Percentiles rank a stretch among this genome's conserved stretches.
Conservation (phyloP, 2,113 vertebrate genomes). For the Dascyllus trimaculatus region DNA sequence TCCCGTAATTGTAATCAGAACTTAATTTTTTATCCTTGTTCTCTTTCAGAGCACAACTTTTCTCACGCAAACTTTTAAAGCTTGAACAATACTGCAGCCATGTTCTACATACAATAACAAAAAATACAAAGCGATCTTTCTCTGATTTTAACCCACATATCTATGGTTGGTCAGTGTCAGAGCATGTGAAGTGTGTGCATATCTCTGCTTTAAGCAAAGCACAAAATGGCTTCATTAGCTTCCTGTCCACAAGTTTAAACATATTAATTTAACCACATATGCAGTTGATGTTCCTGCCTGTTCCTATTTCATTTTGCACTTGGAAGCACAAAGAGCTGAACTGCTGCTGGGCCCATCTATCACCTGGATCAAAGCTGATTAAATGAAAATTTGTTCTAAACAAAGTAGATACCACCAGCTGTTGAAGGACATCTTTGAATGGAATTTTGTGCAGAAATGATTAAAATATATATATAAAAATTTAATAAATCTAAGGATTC, state of each 20-base stretch:
- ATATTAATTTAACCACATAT: neutral
- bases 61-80: constrained; percentile 78
- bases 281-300: neutral
- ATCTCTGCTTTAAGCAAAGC: constrained; percentile 19
- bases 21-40: constrained; percentile 78
- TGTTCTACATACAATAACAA: constrained; percentile 34
- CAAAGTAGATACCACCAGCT: constrained; percentile 3
- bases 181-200: constrained; percentile 2
- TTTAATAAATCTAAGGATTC: constrained; percentile 2
- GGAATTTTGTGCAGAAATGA: neutral
- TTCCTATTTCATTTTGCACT: constrained; percentile 32
- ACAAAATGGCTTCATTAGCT: constrained; percentile 17
- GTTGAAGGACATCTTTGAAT: neutral
- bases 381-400: constrained; percentile 23
- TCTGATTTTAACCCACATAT: neutral
- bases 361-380: constrained; percentile 30
- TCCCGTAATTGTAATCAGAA: constrained; percentile 89
- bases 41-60: constrained; percentile 77
- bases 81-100: constrained; percentile 74
- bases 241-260: neutral
- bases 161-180: constrained; percentile 16
- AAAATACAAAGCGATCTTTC: constrained; percentile 33
- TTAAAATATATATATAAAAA: neutral
- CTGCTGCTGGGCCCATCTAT: neutral
- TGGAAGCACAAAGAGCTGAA: constrained; percentile 15